Base-by-base conservation (phyloP, 2,113 vertebrate genomes). In the Aspiorhynchus laticeps region DNA sequence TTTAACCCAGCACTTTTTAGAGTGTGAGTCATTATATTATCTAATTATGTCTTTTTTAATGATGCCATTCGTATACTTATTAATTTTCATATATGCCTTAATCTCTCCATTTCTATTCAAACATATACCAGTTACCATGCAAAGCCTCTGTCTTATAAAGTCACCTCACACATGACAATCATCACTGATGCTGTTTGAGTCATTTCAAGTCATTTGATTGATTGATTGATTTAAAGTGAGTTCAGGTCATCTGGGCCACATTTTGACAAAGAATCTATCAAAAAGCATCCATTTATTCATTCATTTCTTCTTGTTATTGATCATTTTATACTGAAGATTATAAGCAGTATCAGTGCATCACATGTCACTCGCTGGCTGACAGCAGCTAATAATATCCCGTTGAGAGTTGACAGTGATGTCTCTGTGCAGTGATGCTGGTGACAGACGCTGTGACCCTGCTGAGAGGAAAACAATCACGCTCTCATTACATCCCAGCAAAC, bases 391-490 rank as follows among this genome's bases (percentile, higher is more conserved):
- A 33, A 33, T 8, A 19, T 71, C 33, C 8, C 33, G 3, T 26
- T 71, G 33, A 71, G 67, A 77, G 75, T 26, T 77, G 38, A 51
- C 75, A 51, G 46, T 8, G n/a, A 21, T 0, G 67, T 38, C 14
- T 38, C 33, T 38, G 69, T 38, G 28, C 31, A 33, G 43, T 77
- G 75, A 28, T 46, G 41, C 17, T 51, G 75, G 75, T 77, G 75
- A 77, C 75, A 77, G 46, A 78, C 26, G 69, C 41, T n/a, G 67
- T 36, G 67, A 67, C 65, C 65, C 65, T 1, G 28, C 73, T 46
- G 73, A 43, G 38, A 76, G 24, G n/a, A n/a, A 76, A 76, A 76
- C 74, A 76, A 76, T 48, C 38, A 26, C 24, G 26, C 41, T 76
- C 41, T 38, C 69, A 73, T 21, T 21, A 38, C 67, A 38, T 67